phyloP scores from a whole-genome alignment of 2,113 vertebrate genomes.

The Platysternon megacephalum region DNA sequence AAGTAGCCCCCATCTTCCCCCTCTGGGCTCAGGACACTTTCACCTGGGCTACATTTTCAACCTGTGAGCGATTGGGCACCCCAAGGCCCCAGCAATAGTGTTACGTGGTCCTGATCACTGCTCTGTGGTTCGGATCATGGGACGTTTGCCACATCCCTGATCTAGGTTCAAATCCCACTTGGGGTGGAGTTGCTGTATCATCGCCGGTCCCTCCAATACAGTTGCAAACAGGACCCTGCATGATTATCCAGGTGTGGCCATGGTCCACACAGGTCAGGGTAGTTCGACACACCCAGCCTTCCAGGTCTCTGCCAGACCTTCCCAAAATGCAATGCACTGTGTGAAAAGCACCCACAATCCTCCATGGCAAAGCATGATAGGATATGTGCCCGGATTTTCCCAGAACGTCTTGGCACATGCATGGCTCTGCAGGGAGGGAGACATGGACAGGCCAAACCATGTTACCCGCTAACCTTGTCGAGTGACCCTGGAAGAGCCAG shows the following conservation, averaged over 20 bases:
- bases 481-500: not conserved
- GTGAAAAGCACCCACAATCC: not conserved
- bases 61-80: not conserved
- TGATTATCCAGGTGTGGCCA: not conserved
- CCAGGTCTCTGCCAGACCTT: not conserved
- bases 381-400: not conserved
- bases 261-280: too few relatives aligned
- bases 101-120: not conserved
- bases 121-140: not conserved
- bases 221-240: not conserved
- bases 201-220: not conserved
- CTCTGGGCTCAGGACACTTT: not conserved
- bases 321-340: not conserved
- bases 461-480: not conserved
- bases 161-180: not conserved
- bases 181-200: not conserved
- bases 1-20: not conserved
- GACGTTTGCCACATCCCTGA: not conserved
- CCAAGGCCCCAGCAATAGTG: not conserved
- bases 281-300: not conserved
- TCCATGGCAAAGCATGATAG: not conserved
- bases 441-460: not conserved
- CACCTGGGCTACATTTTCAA: not conserved
- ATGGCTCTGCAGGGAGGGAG: not conserved
- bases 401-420: not conserved